These are phyloP conservation scores for Heterotilapia buettikoferi DNA, from an alignment of 2,113 vertebrate genomes.

Conservation along the genomic window DNA sequence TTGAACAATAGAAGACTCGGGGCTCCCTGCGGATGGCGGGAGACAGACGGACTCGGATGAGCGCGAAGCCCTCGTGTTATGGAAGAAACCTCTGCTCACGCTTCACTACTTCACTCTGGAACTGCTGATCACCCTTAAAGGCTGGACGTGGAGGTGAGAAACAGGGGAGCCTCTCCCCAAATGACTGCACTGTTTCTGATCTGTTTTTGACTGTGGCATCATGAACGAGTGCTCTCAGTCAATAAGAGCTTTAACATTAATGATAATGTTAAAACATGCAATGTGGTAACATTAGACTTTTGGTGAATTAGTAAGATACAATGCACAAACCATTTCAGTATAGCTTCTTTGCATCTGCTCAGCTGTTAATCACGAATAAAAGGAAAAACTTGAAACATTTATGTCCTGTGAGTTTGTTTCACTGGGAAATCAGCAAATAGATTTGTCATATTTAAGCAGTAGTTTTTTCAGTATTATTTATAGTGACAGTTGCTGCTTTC, in stretches of 20 bases:
- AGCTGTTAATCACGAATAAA: not conserved
- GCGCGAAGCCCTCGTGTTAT: constrained; percentile 78
- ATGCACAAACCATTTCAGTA: not conserved
- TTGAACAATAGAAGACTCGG: constrained; percentile 47
- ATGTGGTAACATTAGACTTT: not conserved
- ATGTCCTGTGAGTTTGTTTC: not conserved
- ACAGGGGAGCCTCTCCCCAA: not conserved
- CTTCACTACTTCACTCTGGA: constrained; percentile 86
- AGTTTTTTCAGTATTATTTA: not conserved
- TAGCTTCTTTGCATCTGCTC: not conserved
- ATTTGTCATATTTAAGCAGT: not conserved
- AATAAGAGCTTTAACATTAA: not conserved
- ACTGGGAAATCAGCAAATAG: not conserved
- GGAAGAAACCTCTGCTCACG: constrained; percentile 81
- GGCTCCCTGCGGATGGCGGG: constrained; percentile 65
- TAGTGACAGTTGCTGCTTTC: not conserved
- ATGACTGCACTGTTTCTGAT: not conserved
- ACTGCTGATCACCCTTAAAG: constrained; percentile 77
- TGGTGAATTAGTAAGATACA: not conserved
- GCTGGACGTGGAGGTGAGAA: constrained; percentile 84
- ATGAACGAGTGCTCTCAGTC: not conserved
- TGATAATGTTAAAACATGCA: not conserved
- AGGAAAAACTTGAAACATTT: not conserved
- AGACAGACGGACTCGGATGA: constrained; percentile 76
- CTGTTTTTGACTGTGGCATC: not conserved